Conservation (phyloP, 2,888 invertebrate genomes). For the Hybos culiciformis region DNA sequence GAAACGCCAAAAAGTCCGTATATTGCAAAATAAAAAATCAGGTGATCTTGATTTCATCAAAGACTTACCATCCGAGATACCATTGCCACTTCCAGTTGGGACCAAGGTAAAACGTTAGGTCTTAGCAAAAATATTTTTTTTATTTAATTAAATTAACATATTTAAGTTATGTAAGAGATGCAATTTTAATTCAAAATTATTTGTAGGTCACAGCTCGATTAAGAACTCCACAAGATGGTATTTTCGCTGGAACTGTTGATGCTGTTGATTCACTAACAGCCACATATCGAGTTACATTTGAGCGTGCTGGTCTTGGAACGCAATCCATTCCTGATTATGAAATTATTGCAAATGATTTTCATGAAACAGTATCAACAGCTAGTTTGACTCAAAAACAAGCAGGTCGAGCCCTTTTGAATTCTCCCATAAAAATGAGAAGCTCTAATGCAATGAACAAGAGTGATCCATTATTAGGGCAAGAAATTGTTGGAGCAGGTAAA, state of each 20-base stretch:
- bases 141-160: too few relatives aligned
- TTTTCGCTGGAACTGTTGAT: constrained; percentile 87
- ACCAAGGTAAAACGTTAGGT: constrained; percentile 64
- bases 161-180: too few relatives aligned
- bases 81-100: constrained; percentile 85
- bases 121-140: too few relatives aligned
- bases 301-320: constrained; percentile 80
- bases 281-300: constrained; percentile 89
- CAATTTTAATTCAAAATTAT: too few relatives aligned
- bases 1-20: constrained; percentile 81
- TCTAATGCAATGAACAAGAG: constrained; percentile 38
- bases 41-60: constrained; percentile 63
- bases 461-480: constrained; percentile 55
- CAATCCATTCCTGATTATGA: constrained; percentile 95
- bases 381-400: constrained; percentile 44
- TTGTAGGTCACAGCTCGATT: constrained; percentile 82
- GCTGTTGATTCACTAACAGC: constrained; percentile 91
- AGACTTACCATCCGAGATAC: constrained; percentile 89
- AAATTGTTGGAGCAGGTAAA: constrained; percentile 32
- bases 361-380: constrained; percentile 77
- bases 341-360: constrained; percentile 83
- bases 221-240: constrained; percentile 85
- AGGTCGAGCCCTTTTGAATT: constrained; percentile 36
- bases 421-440: constrained; percentile 8
- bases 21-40: constrained; percentile 81